Percentiles rank a stretch among this genome's conserved stretches.
Conservation (phyloP, 2,113 vertebrate genomes). For the Probosciger aterrimus region DNA sequence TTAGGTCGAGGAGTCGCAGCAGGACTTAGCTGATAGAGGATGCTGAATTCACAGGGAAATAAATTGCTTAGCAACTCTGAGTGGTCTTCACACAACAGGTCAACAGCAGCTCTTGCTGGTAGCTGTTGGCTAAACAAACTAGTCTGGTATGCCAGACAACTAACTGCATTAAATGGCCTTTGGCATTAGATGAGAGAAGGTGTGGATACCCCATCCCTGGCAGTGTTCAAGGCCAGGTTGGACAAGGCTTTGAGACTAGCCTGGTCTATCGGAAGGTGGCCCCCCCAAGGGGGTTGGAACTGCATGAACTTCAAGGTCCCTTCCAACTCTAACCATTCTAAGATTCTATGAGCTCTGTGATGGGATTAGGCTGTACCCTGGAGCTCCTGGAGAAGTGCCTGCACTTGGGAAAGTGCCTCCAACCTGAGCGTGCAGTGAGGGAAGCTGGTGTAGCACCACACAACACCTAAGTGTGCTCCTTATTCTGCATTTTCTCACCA, state of each 20-base stretch:
- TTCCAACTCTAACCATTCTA: neutral
- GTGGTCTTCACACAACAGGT: neutral
- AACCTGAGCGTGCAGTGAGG: accelerated
- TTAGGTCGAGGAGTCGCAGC: neutral
- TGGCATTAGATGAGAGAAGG: neutral
- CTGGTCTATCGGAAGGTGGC: neutral
- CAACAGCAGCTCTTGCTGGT: neutral
- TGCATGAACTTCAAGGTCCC: neutral
- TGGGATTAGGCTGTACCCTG: neutral
- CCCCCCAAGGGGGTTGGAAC: neutral
- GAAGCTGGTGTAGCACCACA: neutral
- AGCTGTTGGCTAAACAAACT: neutral
- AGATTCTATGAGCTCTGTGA: neutral
- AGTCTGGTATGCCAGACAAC: neutral
- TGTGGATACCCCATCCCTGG: neutral
- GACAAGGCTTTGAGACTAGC: neutral
- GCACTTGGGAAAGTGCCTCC: too few species aligned
- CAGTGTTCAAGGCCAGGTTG: neutral
- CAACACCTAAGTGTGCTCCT: accelerated
- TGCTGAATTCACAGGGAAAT: neutral
- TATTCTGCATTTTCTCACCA: neutral
- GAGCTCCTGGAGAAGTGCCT: neutral
- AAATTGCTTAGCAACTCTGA: neutral
- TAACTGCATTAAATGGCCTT: neutral
- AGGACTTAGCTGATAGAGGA: neutral